Evolutionary conservation across 1,140 invertebrate species (phyloP).

Genomic region (Archegozetes longisetosus): DNA sequence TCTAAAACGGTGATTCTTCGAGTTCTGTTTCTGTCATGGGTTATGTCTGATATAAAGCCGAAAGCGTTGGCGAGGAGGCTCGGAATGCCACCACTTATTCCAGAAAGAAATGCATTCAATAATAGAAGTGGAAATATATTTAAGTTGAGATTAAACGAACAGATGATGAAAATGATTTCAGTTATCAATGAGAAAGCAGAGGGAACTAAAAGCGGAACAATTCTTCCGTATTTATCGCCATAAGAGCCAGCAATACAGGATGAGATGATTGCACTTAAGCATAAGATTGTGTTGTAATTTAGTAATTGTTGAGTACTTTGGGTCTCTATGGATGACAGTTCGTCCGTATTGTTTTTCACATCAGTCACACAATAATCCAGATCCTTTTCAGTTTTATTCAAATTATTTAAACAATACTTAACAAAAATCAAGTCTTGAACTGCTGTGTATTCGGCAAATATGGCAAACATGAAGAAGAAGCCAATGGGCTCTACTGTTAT

Average conservation of each 20-base stretch:
- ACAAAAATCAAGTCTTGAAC: conserved; percentile 33
- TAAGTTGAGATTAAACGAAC: not conserved
- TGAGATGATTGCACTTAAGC: conserved; percentile 30
- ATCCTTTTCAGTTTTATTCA: not conserved
- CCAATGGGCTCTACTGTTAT: conserved; percentile 36
- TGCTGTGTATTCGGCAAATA: conserved; percentile 31
- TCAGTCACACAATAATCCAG: conserved; percentile 1
- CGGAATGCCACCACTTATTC: conserved; percentile 62
- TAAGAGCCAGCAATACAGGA: conserved; percentile 39
- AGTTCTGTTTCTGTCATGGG: conserved; percentile 57
- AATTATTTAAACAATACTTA: conserved; percentile 29
- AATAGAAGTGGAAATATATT: conserved; percentile 22
- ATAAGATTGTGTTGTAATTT: conserved; percentile 28
- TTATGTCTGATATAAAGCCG: conserved; percentile 72
- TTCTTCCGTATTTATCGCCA: conserved; percentile 53
- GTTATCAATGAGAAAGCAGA: conserved; percentile 61
- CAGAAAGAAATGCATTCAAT: conserved; percentile 29
- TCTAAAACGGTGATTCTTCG: conserved; percentile 61
- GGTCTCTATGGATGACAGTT: conserved; percentile 15
- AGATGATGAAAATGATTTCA: conserved; percentile 53
- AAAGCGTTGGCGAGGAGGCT: conserved; percentile 77
- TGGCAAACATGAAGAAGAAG: conserved; percentile 34
- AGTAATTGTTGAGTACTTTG: not conserved
- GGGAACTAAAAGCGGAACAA: conserved; percentile 65
- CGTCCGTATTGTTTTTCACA: conserved; percentile 24